phyloP scores from a whole-genome alignment of 35 echinoderm and acorn worm genomes.

The Heliocidaris tuberculata region DNA sequence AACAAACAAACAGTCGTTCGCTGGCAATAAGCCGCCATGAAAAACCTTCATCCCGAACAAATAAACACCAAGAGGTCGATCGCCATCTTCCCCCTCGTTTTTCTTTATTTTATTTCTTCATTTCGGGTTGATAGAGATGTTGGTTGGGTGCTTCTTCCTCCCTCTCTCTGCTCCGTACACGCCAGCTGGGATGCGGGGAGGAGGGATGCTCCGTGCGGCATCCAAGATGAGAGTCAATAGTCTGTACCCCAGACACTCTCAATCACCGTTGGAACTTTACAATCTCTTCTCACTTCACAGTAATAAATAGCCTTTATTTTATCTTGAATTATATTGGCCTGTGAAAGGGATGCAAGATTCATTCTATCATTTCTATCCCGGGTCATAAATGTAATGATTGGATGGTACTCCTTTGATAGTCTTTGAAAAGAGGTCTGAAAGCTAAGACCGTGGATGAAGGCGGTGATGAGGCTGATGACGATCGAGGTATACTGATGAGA shows the following conservation, averaged over 20 bases:
- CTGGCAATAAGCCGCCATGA: constrained; percentile 50
- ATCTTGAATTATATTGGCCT: no score
- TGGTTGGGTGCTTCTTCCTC: neutral
- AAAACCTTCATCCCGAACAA: constrained; percentile 48
- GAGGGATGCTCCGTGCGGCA: neutral
- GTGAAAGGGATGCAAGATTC: neutral
- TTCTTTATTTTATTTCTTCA: constrained; percentile 32
- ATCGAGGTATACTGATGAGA: neutral
- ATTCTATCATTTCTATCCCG: neutral
- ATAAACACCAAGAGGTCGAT: constrained; percentile 46
- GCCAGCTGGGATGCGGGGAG: neutral
- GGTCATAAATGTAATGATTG: neutral
- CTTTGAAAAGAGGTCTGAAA: neutral
- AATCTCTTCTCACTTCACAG: no score
- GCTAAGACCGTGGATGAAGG: neutral
- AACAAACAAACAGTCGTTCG: constrained; percentile 54
- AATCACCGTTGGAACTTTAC: neutral
- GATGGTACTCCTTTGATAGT: neutral
- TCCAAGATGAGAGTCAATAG: neutral
- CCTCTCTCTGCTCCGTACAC: neutral
- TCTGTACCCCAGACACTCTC: neutral
- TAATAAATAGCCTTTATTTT: no score
- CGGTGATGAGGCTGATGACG: constrained; percentile 23
- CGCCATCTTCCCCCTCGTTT: constrained; percentile 28
- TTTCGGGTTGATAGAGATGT: constrained; percentile 27